Conservation (phyloP, 2,888 invertebrate species). For the Hanleya hanleyi region DNA sequence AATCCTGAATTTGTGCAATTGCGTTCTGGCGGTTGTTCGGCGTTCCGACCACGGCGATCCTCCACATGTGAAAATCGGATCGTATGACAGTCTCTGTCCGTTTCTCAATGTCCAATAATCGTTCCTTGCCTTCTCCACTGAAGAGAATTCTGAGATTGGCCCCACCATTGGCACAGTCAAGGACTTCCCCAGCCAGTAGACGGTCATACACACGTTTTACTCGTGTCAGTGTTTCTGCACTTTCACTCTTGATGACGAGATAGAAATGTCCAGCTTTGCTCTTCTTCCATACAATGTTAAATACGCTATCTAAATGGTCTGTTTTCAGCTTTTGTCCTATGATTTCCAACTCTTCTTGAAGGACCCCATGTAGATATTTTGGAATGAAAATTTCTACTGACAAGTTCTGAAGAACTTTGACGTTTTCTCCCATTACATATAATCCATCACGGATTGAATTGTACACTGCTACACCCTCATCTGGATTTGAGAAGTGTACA, state of each 20-base stretch:
- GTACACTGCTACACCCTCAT: constrained; percentile 41
- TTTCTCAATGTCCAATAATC: constrained; percentile 34
- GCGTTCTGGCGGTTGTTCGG: constrained; percentile 23
- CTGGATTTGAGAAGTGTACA: constrained; percentile 42
- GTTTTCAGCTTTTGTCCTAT: constrained; percentile 20
- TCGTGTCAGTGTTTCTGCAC: constrained; percentile 33
- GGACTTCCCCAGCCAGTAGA: background rate
- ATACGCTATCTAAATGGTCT: background rate
- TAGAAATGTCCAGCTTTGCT: constrained; percentile 37
- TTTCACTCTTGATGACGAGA: constrained; percentile 37
- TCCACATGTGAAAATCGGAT: constrained; percentile 40
- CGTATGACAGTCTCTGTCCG: constrained; percentile 31
- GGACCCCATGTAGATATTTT: constrained; percentile 30
- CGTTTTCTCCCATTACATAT: constrained; percentile 6
- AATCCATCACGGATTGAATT: constrained; percentile 13
- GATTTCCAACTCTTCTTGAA: constrained; percentile 30
- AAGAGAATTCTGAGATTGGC: constrained; percentile 31
- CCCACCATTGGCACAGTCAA: constrained; percentile 29
- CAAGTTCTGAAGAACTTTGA: constrained; percentile 27
- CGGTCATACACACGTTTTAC: constrained; percentile 19
- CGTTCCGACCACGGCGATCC: constrained; percentile 42
- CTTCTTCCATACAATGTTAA: background rate
- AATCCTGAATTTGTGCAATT: constrained; percentile 26
- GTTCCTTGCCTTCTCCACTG: constrained; percentile 34
- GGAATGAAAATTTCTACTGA: constrained; percentile 36